Conservation (phyloP, 2,113 vertebrate species). For the Paramisgurnus dabryanus region DNA sequence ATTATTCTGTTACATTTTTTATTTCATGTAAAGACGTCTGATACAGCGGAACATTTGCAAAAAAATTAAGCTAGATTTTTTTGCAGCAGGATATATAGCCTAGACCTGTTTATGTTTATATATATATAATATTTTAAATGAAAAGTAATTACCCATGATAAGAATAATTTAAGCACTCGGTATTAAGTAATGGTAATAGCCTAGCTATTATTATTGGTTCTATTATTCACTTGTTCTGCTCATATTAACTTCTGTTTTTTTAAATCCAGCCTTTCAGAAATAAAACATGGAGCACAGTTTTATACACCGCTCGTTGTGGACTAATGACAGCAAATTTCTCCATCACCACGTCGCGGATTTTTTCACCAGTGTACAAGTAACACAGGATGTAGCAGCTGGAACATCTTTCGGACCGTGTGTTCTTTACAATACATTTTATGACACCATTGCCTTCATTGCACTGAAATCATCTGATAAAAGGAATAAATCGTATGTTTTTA, state of each 20-base stretch:
- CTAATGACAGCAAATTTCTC: constrained; percentile 79
- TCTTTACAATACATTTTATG: constrained; percentile 82
- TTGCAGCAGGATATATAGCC: background rate
- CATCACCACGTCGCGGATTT: constrained; percentile 79
- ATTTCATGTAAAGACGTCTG: too few species aligned
- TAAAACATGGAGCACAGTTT: constrained; percentile 77
- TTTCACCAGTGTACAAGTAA: constrained; percentile 82
- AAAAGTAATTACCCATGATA: too few species aligned
- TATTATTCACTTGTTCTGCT: background rate
- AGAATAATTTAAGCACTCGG: too few species aligned
- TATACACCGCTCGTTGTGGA: constrained; percentile 79
- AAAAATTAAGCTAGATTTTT: background rate
- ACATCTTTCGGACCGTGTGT: constrained; percentile 82
- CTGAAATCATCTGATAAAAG: constrained; percentile 81
- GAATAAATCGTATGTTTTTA: constrained; percentile 80
- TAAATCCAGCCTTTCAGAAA: constrained; percentile 48
- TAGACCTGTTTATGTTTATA: too few species aligned
- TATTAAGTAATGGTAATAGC: background rate
- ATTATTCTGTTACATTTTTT: background rate
- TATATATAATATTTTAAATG: too few species aligned
- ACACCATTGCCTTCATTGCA: constrained; percentile 87
- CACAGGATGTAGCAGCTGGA: constrained; percentile 81
- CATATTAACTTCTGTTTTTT: background rate
- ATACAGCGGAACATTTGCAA: background rate
- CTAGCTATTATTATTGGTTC: too few species aligned